phyloP scores from a whole-genome alignment of 2,797 vertebrate species.

The Trematomus bernacchii region DNA sequence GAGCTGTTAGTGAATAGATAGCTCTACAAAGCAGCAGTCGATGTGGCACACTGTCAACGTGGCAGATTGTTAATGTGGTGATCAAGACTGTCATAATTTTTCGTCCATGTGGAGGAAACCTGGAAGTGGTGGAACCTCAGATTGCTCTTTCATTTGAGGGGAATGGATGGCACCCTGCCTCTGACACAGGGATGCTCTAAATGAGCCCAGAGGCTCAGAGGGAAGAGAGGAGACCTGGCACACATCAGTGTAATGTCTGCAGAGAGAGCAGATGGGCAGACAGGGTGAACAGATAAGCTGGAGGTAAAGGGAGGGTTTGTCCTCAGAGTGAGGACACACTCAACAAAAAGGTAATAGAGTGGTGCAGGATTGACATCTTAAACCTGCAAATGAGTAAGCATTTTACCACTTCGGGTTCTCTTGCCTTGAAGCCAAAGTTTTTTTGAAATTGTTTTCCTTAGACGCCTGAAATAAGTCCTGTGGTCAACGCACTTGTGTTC shows the following conservation, averaged over 20 bases:
- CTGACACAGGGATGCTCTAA: conserved; percentile 29
- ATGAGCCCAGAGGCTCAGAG: conserved; percentile 22
- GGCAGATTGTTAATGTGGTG: conserved; percentile 43
- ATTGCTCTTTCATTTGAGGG: conserved; percentile 13
- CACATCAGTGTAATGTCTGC: conserved; percentile 9
- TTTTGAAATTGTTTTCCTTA: too few species aligned
- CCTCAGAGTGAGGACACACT: conserved; percentile 30
- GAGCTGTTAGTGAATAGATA: conserved; percentile 3
- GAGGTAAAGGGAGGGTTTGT: conserved; percentile 27
- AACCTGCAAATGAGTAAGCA: too few species aligned
- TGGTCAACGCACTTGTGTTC: too few species aligned
- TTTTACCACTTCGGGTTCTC: too few species aligned
- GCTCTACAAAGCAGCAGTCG: conserved; percentile 42
- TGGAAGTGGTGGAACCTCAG: conserved; percentile 3
- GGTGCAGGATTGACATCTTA: too few species aligned
- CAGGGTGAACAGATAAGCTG: conserved; percentile 20
- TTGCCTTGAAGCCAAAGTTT: too few species aligned
- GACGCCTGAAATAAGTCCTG: too few species aligned
- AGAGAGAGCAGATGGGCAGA: conserved; percentile 52
- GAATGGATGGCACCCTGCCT: conserved; percentile 5
- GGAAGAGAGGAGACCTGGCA: conserved; percentile 36
- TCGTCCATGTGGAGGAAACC: conserved; percentile 11
- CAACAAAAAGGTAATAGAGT: neutral
- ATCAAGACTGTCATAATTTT: conserved; percentile 34
- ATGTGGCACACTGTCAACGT: conserved; percentile 8